A percentile compares a stretch with the other conserved stretches of the same genome.
These are phyloP conservation scores for Micronycteris hirsuta DNA, from an alignment of 2,113 vertebrate species.

Conservation along the genomic window DNA sequence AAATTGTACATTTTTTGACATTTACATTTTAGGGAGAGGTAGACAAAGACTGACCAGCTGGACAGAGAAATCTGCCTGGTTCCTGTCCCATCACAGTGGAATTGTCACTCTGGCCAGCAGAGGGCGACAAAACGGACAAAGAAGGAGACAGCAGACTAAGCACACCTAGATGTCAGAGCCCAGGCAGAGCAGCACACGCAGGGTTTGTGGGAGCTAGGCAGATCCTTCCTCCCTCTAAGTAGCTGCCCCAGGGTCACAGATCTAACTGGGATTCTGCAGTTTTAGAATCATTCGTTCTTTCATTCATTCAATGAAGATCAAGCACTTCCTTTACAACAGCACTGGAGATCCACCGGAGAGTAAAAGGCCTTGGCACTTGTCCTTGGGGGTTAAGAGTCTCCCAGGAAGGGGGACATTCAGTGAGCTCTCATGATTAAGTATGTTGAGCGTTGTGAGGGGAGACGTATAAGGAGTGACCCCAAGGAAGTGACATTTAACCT, in stretches of 20 bases:
- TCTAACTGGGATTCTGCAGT: neutral
- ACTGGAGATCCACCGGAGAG: neutral
- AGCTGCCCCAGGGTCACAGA: neutral
- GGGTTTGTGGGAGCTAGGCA: neutral
- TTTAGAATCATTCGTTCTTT: neutral
- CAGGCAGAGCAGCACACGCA: accelerated
- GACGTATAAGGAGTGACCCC: neutral
- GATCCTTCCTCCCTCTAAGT: neutral
- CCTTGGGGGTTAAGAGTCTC: neutral
- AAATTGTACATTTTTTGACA: neutral
- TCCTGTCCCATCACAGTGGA: neutral
- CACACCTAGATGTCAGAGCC: accelerated
- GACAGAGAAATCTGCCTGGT: neutral
- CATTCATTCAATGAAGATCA: neutral
- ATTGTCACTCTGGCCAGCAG: neutral
- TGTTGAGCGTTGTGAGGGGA: neutral
- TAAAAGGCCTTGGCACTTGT: neutral
- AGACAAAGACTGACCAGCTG: neutral
- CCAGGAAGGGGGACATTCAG: neutral
- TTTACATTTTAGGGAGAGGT: neutral
- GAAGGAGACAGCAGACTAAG: neutral
- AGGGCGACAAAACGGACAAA: neutral
- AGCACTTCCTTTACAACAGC: neutral
- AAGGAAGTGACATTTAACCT: neutral
- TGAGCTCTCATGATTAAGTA: neutral